These are phyloP conservation scores for Chironomus tepperi DNA, from an alignment of 1,140 invertebrate genomes.

Conservation along the genomic window DNA sequence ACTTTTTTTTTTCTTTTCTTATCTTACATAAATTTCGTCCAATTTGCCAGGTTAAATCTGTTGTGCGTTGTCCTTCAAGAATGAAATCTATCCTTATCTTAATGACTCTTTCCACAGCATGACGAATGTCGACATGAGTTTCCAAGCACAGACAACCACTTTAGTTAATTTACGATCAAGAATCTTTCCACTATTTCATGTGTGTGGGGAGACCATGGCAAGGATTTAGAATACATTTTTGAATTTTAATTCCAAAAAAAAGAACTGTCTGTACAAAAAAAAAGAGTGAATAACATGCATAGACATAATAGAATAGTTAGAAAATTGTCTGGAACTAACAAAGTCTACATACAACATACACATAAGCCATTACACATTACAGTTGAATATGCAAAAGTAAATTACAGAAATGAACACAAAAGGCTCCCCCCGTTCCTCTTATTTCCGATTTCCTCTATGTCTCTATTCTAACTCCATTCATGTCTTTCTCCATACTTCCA, in stretches of 20 bases:
- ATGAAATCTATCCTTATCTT: no score
- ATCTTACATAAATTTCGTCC: no score
- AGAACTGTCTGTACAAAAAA: neutral
- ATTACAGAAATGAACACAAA: neutral
- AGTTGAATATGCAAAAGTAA: neutral
- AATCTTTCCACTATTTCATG: no score
- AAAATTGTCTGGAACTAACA: neutral
- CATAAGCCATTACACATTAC: slow-evolving; percentile 8
- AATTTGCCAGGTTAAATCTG: no score
- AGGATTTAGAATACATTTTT: neutral
- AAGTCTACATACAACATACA: slow-evolving; percentile 8
- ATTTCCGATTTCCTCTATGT: neutral
- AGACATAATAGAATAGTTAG: neutral
- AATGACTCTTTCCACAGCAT: no score
- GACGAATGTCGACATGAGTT: no score
- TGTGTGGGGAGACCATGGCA: no score
- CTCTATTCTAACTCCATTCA: neutral
- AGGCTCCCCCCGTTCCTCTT: neutral
- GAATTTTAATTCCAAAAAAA: neutral
- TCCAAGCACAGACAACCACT: no score
- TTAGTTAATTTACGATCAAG: no score
- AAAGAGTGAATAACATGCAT: neutral
- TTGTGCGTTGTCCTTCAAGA: no score
- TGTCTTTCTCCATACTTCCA: no score
- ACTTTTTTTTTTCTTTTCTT: no score